Conservation (phyloP, 2,888 invertebrate species). For the Drosophila percnosoma region DNA sequence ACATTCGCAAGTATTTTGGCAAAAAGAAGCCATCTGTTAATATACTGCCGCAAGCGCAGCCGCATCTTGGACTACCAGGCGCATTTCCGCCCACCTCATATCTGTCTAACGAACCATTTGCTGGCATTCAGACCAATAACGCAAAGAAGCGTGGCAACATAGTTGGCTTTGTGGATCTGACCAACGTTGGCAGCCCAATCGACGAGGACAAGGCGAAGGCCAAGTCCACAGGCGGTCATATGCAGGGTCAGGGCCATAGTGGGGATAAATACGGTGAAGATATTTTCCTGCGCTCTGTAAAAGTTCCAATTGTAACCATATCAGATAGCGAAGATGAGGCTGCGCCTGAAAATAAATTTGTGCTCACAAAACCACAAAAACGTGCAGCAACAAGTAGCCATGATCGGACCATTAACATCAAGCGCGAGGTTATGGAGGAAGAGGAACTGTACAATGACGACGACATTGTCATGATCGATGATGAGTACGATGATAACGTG, state of each 20-base stretch:
- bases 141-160: slow-evolving; percentile 58
- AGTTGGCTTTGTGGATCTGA: slow-evolving; percentile 69
- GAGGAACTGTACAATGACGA: slow-evolving; percentile 60
- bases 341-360: background rate
- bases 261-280: slow-evolving; percentile 80
- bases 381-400: slow-evolving; percentile 50
- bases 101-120: slow-evolving; percentile 59
- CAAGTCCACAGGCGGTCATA: slow-evolving; percentile 6
- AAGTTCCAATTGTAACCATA: slow-evolving; percentile 58
- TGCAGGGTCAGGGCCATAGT: slow-evolving; percentile 69
- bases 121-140: slow-evolving; percentile 33
- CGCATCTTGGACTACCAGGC: slow-evolving; percentile 36
- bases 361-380: background rate
- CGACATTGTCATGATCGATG: slow-evolving; percentile 83
- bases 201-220: slow-evolving; percentile 13
- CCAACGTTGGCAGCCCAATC: slow-evolving; percentile 6
- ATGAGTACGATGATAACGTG: slow-evolving; percentile 61
- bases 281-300: slow-evolving; percentile 68
- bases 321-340: slow-evolving; percentile 70
- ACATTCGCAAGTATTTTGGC: slow-evolving; percentile 63
- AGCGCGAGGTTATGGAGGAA: slow-evolving; percentile 82
- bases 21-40: slow-evolving; percentile 25
- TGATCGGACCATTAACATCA: slow-evolving; percentile 78
- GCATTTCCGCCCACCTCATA: slow-evolving; percentile 73
- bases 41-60: slow-evolving; percentile 20